Evolutionary conservation across 2,888 invertebrate genomes (phyloP).

Genomic region (Horisme vitalbata): DNA sequence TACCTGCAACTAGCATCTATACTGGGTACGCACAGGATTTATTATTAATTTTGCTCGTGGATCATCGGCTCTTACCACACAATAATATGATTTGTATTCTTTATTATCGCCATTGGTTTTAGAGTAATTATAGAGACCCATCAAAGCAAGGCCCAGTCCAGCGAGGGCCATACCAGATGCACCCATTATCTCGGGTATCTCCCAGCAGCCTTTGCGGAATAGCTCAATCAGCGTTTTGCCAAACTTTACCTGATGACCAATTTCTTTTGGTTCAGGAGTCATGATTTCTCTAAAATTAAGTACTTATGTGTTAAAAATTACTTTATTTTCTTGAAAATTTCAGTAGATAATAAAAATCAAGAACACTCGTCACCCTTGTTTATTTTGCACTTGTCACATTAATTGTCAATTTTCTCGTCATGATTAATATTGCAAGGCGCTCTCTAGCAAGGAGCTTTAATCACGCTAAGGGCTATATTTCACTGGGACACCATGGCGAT

Average conservation of each 20-base stretch:
- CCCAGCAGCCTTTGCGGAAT: conserved; percentile 79
- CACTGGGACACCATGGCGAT: too few relatives aligned
- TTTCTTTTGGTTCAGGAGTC: conserved; percentile 48
- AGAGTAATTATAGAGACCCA: conserved; percentile 70
- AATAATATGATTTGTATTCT: conserved; percentile 83
- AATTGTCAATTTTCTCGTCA: too few relatives aligned
- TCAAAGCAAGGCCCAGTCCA: conserved; percentile 76
- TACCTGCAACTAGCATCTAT: conserved; percentile 42
- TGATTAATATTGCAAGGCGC: too few relatives aligned
- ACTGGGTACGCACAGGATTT: conserved; percentile 50
- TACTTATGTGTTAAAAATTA: too few relatives aligned
- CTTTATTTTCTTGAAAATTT: too few relatives aligned
- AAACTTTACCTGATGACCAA: conserved; percentile 58
- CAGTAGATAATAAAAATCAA: too few relatives aligned
- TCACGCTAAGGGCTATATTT: too few relatives aligned
- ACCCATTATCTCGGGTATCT: conserved; percentile 87
- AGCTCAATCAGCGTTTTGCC: conserved; percentile 49
- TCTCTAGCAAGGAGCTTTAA: too few relatives aligned
- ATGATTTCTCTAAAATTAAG: too few relatives aligned
- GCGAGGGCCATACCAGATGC: conserved; percentile 79
- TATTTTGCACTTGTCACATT: too few relatives aligned
- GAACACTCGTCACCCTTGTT: too few relatives aligned
- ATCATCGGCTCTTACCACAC: conserved; percentile 85
- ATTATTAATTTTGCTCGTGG: conserved; percentile 74
- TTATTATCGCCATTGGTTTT: conserved; percentile 84